Evolutionary conservation across 2,888 invertebrate genomes (phyloP).

Genomic region (Camptogramma bilineatum): DNA sequence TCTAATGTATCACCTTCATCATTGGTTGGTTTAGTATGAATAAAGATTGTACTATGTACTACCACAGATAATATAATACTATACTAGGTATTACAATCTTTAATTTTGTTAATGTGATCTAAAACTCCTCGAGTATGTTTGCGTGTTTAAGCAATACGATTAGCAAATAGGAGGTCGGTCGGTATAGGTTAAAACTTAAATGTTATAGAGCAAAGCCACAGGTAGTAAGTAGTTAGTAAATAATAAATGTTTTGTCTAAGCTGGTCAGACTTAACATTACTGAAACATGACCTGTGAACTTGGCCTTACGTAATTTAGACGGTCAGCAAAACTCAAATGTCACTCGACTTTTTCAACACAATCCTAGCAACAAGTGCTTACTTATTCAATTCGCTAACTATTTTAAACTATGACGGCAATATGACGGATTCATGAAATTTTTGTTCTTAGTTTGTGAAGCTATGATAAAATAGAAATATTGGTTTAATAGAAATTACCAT

Average conservation of each 20-base stretch:
- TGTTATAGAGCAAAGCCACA: too few species aligned
- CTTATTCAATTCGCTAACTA: slow-evolving; percentile 58
- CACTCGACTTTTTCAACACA: slow-evolving; percentile 24
- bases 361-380: slow-evolving; percentile 42
- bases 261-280: background rate
- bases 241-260: background rate
- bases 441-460: slow-evolving; percentile 48
- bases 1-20: too few species aligned
- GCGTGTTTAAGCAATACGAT: too few species aligned
- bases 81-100: too few species aligned
- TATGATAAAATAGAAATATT: slow-evolving; percentile 18
- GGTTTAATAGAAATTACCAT: slow-evolving; percentile 45
- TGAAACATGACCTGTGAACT: background rate
- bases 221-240: too few species aligned
- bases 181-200: too few species aligned
- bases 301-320: background rate
- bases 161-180: too few species aligned
- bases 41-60: too few species aligned
- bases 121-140: too few species aligned
- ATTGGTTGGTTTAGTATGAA: too few species aligned
- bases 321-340: slow-evolving; percentile 11
- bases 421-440: slow-evolving; percentile 53
- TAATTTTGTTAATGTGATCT: too few species aligned
- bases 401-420: slow-evolving; percentile 62
- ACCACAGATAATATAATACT: too few species aligned